These are phyloP conservation scores for Hipposideros armiger DNA, from an alignment of 2,113 vertebrate genomes.

Conservation along the genomic window DNA sequence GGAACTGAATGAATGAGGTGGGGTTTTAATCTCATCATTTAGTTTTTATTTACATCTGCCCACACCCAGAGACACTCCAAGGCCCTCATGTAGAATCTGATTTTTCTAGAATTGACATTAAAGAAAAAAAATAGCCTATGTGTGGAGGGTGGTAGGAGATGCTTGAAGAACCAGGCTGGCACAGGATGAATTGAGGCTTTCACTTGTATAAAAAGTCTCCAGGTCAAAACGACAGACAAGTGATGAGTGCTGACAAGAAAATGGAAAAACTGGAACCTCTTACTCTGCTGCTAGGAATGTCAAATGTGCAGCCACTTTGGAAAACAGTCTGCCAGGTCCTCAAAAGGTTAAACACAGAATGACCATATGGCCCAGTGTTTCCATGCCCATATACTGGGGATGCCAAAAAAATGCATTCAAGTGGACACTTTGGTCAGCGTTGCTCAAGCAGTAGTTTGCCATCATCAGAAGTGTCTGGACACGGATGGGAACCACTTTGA, in stretches of 20 bases:
- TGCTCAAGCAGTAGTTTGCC: no score
- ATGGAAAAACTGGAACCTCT: background rate
- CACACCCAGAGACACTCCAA: background rate
- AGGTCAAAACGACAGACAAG: background rate
- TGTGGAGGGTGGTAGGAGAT: background rate
- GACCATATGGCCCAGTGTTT: background rate
- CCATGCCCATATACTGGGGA: background rate
- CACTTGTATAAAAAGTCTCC: background rate
- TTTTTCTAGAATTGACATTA: constrained; percentile 17
- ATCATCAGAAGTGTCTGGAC: no score
- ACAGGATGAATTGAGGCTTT: background rate
- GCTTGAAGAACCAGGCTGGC: background rate
- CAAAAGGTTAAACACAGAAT: background rate
- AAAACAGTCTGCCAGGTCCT: background rate
- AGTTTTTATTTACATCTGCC: background rate
- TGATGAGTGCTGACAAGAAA: background rate
- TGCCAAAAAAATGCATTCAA: no score
- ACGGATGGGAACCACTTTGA: no score
- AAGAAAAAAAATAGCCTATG: background rate
- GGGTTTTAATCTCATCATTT: background rate
- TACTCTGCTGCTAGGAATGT: background rate
- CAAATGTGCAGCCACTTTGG: background rate
- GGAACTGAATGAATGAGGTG: background rate
- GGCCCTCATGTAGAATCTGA: background rate
- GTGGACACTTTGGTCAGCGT: no score